Percentiles rank a stretch among this genome's conserved stretches.
These are phyloP conservation scores for Drosophila antonietae DNA, from an alignment of 2,888 invertebrate species.

Conservation along the genomic window DNA sequence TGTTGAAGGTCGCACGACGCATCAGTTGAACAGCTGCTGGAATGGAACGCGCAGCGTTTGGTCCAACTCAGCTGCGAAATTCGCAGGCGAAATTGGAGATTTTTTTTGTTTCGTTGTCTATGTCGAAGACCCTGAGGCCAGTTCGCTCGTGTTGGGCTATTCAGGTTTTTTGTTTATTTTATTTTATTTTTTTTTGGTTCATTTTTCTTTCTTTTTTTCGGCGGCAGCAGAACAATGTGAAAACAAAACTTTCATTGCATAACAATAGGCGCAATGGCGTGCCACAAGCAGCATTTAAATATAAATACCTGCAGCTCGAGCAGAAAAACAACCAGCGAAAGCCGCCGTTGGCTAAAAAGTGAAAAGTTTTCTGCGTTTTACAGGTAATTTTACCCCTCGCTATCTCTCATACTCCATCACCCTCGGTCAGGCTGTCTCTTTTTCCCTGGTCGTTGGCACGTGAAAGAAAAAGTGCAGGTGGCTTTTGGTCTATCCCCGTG, in stretches of 20 bases:
- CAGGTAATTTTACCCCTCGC: slow-evolving; percentile 50
- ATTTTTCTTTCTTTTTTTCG: slow-evolving; percentile 6
- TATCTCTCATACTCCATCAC: slow-evolving; percentile 5
- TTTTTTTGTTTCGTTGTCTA: neutral
- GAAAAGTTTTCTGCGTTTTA: slow-evolving; percentile 69
- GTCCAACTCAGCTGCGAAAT: slow-evolving; percentile 1
- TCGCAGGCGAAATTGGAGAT: slow-evolving; percentile 16
- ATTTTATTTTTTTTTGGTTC: neutral
- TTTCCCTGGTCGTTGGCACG: slow-evolving; percentile 58
- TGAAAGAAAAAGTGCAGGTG: slow-evolving; percentile 76
- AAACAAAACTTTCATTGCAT: slow-evolving; percentile 74
- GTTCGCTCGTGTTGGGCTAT: slow-evolving; percentile 2
- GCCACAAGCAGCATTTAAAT: slow-evolving; percentile 77
- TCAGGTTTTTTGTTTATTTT: neutral
- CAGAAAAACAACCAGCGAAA: slow-evolving; percentile 49
- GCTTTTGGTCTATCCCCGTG: slow-evolving; percentile 50
- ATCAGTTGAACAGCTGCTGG: slow-evolving; percentile 36
- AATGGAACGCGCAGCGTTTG: slow-evolving; percentile 13
- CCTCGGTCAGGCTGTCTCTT: slow-evolving; percentile 5
- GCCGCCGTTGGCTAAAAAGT: slow-evolving; percentile 55
- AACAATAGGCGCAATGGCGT: slow-evolving; percentile 77
- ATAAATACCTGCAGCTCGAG: slow-evolving; percentile 74
- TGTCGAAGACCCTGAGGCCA: slow-evolving; percentile 5
- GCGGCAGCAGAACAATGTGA: slow-evolving; percentile 52
- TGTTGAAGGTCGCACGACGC: slow-evolving; percentile 64